Conservation (phyloP, 1,140 invertebrate species). For the Schlechtendalia chinensis region DNA sequence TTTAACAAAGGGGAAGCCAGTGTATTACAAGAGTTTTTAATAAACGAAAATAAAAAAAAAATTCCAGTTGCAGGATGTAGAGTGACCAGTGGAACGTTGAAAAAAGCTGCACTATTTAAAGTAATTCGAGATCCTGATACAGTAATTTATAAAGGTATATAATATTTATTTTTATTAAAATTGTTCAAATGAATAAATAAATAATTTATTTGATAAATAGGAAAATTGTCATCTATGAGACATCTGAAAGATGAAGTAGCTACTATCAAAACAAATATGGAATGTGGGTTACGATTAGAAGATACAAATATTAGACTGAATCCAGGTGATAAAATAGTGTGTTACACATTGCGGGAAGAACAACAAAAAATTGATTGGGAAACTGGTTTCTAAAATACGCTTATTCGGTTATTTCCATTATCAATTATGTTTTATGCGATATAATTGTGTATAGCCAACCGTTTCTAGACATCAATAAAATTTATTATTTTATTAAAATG, state of each 20-base stretch:
- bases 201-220: constrained; percentile 58
- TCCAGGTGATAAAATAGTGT: constrained; percentile 76
- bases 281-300: constrained; percentile 81
- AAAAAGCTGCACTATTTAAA: constrained; percentile 68
- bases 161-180: neutral
- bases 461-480: neutral
- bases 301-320: constrained; percentile 66
- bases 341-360: constrained; percentile 68
- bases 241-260: constrained; percentile 88
- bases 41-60: constrained; percentile 79
- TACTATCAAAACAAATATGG: constrained; percentile 75
- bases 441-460: neutral
- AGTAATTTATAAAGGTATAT: constrained; percentile 71
- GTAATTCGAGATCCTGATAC: constrained; percentile 68
- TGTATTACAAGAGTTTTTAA: constrained; percentile 79
- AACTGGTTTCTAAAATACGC: constrained; percentile 35
- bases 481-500: neutral
- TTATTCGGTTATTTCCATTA: neutral
- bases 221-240: constrained; percentile 74
- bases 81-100: constrained; percentile 75
- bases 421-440: neutral
- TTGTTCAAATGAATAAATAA: neutral
- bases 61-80: constrained; percentile 84
- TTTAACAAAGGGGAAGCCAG: constrained; percentile 74
- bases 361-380: constrained; percentile 74